phyloP scores from a whole-genome alignment of 1,140 invertebrate genomes.

The Drosophila subpulchrella region DNA sequence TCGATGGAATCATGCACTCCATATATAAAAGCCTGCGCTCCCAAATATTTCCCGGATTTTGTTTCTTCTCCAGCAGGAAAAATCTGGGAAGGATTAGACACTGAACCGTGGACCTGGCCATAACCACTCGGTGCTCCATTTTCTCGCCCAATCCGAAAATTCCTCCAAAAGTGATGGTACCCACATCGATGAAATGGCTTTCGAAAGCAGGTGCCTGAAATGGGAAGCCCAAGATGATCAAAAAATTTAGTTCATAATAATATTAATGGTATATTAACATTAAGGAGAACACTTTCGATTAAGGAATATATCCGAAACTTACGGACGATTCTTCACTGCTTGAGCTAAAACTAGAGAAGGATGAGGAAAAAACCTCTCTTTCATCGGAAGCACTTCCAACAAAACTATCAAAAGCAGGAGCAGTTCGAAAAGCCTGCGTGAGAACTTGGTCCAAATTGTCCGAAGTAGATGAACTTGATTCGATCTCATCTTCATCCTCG shows the following conservation, averaged over 20 bases:
- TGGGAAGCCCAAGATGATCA: neutral
- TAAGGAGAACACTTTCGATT: neutral
- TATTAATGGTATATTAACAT: too few species aligned
- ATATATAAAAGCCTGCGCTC: conserved; percentile 86
- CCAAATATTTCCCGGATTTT: conserved; percentile 87
- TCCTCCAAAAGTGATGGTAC: conserved; percentile 69
- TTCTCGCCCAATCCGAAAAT: conserved; percentile 85
- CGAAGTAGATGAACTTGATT: neutral
- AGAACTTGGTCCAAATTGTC: neutral
- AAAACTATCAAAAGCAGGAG: neutral
- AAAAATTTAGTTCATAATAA: neutral
- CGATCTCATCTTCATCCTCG: neutral
- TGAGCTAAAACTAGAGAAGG: neutral
- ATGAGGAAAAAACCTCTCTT: too few species aligned
- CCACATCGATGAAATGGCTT: conserved; percentile 79
- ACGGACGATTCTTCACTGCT: neutral
- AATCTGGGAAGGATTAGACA: conserved; percentile 86
- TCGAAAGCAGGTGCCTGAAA: conserved; percentile 29
- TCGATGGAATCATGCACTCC: conserved; percentile 85
- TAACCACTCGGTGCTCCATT: conserved; percentile 85
- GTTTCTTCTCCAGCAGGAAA: conserved; percentile 85
- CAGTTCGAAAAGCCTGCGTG: neutral
- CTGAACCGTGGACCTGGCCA: conserved; percentile 85
- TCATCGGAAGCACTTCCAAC: neutral
- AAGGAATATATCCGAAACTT: neutral